Evolutionary conservation across 2,888 invertebrate species (phyloP), one percentile per base, ranked within the genome.

Genomic region (Deilephila elpenor): DNA sequence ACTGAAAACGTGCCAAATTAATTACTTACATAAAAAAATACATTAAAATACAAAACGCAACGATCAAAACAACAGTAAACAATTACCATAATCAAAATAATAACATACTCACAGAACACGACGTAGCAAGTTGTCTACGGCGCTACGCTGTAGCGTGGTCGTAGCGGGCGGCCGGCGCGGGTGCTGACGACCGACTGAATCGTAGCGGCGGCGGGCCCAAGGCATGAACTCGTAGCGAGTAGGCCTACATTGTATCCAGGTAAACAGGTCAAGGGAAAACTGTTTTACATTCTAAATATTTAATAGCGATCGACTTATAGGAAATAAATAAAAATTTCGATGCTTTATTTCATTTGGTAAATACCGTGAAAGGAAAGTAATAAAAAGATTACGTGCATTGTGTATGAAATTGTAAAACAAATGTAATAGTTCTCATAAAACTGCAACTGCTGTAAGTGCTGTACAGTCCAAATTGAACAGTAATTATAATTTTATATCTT

Each of bases 21-120:
- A 14, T 29, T 25, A 60, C 60, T 60, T 60, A 17, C 14, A 29
- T 17, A 17, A 25, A 29, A 29, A 11, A 60, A 17, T 17, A 3
- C 17, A 56, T 56, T 5, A n/a, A 14, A 44, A 44, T 11, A 3
- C 14, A 6, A 56, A 19, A 19, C n/a, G n/a, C 29, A 29, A 5
- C 6, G 20, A 25, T 32, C 29, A 32, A 60, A 60, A 60, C 17
- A 60, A 60, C 20, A 20, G 25, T 11, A 64, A 5, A n/a, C 20
- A 14, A 20, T 7, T 20, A 44, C 20, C 19, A 2, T 62, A 34
- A n/a, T 53, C 7, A 67, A 44, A 67, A 67, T 34, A 44, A 20
- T 51, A n/a, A 25, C 17, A 20, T 34, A 61, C 71, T 20, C 76
- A 75, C 82, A 83, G 85, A 83, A 79, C 25, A 25, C 25, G 67